These are phyloP conservation scores for Mormyrops boulengeri DNA, from an alignment of 2,797 vertebrate species.

Conservation along the genomic window DNA sequence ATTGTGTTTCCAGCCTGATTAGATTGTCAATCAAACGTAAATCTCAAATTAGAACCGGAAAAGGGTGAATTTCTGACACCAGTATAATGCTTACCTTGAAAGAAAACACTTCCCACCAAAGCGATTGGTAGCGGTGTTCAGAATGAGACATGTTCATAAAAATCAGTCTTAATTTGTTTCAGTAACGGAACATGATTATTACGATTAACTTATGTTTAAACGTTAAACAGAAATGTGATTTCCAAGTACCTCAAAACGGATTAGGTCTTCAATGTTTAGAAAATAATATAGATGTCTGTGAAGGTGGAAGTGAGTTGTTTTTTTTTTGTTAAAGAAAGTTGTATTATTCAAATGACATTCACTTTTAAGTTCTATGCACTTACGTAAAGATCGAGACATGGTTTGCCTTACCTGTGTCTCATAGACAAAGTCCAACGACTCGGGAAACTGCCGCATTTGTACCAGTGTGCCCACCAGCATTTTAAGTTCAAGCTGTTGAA, in stretches of 20 bases:
- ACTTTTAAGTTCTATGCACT: conserved; percentile 37
- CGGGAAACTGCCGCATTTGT: conserved; percentile 20
- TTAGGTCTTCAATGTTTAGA: conserved; percentile 12
- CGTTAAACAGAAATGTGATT: conserved; percentile 13
- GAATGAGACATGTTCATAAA: background rate
- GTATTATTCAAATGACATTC: background rate
- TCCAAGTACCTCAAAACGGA: conserved; percentile 25
- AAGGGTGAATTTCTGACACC: background rate
- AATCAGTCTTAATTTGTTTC: background rate
- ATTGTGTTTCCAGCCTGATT: background rate
- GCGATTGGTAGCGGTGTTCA: background rate
- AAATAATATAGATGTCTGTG: conserved; percentile 10
- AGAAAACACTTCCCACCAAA: background rate
- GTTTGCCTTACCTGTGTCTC: conserved; percentile 21
- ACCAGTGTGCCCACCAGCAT: conserved; percentile 29
- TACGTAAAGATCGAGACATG: conserved; percentile 26
- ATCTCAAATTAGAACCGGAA: background rate
- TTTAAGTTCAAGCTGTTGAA: conserved; percentile 31
- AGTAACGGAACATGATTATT: conserved; percentile 12
- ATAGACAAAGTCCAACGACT: background rate
- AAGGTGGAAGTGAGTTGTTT: background rate
- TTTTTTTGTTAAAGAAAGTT: background rate
- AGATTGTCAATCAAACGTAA: background rate
- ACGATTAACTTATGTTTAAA: conserved; percentile 19
- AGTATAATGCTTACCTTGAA: background rate